Base-by-base conservation (phyloP, 2,113 vertebrate genomes). In the Nothocercus nigrocapillus region DNA sequence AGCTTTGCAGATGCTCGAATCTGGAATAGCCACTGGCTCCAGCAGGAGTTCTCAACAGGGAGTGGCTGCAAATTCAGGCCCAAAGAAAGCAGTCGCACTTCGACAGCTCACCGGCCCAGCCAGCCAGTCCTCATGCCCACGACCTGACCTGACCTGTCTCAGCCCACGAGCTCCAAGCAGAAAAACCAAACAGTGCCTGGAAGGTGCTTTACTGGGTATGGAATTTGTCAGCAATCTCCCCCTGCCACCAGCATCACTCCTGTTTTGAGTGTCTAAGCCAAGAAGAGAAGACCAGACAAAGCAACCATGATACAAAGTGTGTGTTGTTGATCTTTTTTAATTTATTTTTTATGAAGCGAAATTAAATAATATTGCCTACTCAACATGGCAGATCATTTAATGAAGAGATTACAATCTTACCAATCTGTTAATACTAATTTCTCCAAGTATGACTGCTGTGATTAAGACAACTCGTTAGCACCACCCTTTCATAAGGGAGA, bases 31-130 rank as follows among this genome's bases (percentile, higher is more conserved):
- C 63, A 34, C 25, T 67, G 40, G 63, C 68, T 89, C 53, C 42
- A 70, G 51, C 34, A 69, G 63, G 67, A 93, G 90, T 75, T 85
- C 91, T 95, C 84, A 36, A 70, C 74, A 94, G 92, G 94, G 76
- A 89, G 88, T 81, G 87, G 66, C 62, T 86, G 81, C 53, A 73
- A 77, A 92, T 86, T 85, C 84, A 69, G 61, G n/a, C 68, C 84
- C 96, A 96, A 96, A 94, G 79, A 95, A 96, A 96, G 79, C 94
- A 96, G 79, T 47, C 72, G 90, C 66, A 82, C 82, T 59, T 34
- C 0, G 7, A 75, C 56, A 88, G 77, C 80, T 94, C 30, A 16
- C 47, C 24, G 28, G 1, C 24, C 79, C 90, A 53, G 83, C 22
- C 90, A 94, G 58, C 47, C 54, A 86, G 82, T 89, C 89, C 83